Evolutionary conservation across 1,140 invertebrate species (phyloP).

Genomic region (Drosophila dunni): DNA sequence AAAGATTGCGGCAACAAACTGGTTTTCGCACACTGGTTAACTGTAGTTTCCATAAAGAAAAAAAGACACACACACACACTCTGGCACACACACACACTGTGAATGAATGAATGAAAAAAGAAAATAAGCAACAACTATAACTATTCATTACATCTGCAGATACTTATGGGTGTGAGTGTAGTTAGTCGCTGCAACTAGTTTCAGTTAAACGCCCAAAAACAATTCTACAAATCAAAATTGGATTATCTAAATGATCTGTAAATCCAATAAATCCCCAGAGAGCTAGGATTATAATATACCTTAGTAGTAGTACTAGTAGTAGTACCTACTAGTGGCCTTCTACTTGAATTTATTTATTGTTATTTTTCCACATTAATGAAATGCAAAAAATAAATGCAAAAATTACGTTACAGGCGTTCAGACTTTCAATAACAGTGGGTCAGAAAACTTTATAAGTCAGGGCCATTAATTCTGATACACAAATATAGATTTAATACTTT

Average conservation of each 20-base stretch:
- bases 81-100: conserved; percentile 86
- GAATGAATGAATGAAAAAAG: conserved; percentile 26
- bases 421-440: conserved; percentile 9
- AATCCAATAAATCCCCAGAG: too few relatives aligned
- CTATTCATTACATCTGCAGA: conserved; percentile 21
- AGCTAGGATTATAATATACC: too few relatives aligned
- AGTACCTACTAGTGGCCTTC: background rate
- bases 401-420: conserved; percentile 13
- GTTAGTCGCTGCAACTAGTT: conserved; percentile 3
- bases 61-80: conserved; percentile 13
- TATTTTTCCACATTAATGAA: background rate
- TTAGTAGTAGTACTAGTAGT: too few relatives aligned
- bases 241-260: too few relatives aligned
- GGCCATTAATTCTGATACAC: conserved; percentile 4
- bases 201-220: too few relatives aligned
- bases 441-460: conserved; percentile 14
- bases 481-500: background rate
- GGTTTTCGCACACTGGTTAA: conserved; percentile 55
- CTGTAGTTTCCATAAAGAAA: conserved; percentile 27
- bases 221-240: too few relatives aligned
- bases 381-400: background rate
- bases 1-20: conserved; percentile 63
- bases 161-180: background rate
- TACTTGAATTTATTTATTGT: conserved; percentile 1
- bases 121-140: conserved; percentile 33